Evolutionary conservation across 2,797 vertebrate species (phyloP).

Genomic region (Chromobotia macracanthus): DNA sequence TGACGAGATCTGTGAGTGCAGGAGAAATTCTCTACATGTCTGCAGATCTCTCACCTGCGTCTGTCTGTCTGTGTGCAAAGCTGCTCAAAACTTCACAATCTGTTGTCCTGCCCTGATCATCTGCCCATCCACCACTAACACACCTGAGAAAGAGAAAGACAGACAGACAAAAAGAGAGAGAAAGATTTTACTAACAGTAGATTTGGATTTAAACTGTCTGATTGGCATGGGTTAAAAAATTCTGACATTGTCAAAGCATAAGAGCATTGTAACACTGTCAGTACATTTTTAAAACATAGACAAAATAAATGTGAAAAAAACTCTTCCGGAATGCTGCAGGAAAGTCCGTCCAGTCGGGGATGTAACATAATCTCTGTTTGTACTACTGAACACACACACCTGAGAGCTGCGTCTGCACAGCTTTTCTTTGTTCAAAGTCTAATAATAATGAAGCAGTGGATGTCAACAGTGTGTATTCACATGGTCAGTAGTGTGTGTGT

Average conservation of each 20-base stretch:
- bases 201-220: too few relatives aligned
- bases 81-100: neutral
- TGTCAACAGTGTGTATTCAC: neutral
- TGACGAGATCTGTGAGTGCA: neutral
- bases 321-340: neutral
- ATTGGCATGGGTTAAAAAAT: too few relatives aligned
- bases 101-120: neutral
- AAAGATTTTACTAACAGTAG: neutral
- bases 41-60: conserved; percentile 27
- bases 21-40: conserved; percentile 13
- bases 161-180: neutral
- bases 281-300: neutral
- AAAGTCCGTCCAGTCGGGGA: neutral
- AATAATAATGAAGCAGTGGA: neutral
- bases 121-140: neutral
- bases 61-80: neutral
- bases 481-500: neutral
- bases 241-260: too few relatives aligned
- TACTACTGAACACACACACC: neutral
- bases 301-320: conserved; percentile 1
- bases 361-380: neutral
- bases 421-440: neutral
- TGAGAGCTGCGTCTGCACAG: too few relatives aligned
- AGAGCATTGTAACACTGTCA: too few relatives aligned
- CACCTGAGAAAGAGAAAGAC: neutral